These are phyloP conservation scores for Tipula helvola DNA, from an alignment of 2,888 invertebrate species.

Conservation along the genomic window DNA sequence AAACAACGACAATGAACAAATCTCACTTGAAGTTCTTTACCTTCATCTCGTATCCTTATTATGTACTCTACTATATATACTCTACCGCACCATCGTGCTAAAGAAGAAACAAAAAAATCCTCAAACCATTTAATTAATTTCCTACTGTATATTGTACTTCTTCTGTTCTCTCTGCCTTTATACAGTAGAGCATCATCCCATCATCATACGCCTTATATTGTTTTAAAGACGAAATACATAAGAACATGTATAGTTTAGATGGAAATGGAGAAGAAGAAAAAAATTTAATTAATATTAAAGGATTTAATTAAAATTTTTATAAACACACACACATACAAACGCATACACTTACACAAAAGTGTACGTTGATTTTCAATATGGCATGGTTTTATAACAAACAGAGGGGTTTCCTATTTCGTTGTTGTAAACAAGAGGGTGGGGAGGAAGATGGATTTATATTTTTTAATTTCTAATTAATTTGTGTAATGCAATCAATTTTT, in stretches of 20 bases:
- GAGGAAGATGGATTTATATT: neutral
- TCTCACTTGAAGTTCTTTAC: neutral
- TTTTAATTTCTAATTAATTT: neutral
- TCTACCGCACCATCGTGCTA: neutral
- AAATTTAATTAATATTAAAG: conserved; percentile 11
- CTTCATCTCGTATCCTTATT: neutral
- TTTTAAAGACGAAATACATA: neutral
- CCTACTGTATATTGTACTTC: neutral
- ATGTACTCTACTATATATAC: neutral
- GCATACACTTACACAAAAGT: neutral
- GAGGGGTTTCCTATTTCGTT: neutral
- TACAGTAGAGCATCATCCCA: neutral
- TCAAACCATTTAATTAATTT: neutral
- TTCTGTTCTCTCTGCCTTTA: neutral
- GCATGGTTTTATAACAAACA: neutral
- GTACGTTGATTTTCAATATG: neutral
- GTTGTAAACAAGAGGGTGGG: neutral
- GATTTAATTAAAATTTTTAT: conserved; percentile 9
- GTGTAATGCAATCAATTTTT: neutral
- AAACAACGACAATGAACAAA: neutral
- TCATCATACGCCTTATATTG: neutral
- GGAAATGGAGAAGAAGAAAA: neutral
- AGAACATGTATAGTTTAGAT: neutral
- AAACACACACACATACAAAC: conserved; percentile 9
- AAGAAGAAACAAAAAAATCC: neutral